phyloP scores from a whole-genome alignment of 2,797 vertebrate species.

The Adelosebastes latens region DNA sequence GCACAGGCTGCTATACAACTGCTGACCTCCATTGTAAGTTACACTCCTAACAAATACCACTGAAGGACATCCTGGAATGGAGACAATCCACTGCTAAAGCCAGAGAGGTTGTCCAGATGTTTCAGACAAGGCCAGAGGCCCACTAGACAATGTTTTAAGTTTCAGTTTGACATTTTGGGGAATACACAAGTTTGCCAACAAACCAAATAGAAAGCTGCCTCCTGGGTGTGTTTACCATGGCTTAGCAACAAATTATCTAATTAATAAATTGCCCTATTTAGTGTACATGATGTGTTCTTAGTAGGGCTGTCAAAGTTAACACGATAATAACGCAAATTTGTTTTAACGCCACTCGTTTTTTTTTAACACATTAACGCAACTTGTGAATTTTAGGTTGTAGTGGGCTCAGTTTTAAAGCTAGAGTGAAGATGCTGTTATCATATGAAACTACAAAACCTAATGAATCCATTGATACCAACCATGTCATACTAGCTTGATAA shows the following conservation, averaged over 20 bases:
- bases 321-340: no score
- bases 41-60: conserved; percentile 65
- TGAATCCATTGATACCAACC: no score
- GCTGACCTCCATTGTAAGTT: conserved; percentile 73
- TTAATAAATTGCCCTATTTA: background rate
- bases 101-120: conserved; percentile 53
- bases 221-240: background rate
- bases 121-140: conserved; percentile 6
- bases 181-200: background rate
- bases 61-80: conserved; percentile 67
- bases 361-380: no score
- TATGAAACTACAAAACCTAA: no score
- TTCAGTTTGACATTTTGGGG: background rate
- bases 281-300: background rate
- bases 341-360: no score
- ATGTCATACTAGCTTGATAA: no score
- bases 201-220: background rate
- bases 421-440: no score
- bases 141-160: background rate
- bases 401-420: no score
- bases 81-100: conserved; percentile 13
- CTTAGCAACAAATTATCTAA: background rate
- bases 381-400: no score
- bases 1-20: conserved; percentile 46
- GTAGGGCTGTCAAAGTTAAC: no score